Base-by-base conservation (phyloP, 2,888 invertebrate species). In the Pollenia amentaria region DNA sequence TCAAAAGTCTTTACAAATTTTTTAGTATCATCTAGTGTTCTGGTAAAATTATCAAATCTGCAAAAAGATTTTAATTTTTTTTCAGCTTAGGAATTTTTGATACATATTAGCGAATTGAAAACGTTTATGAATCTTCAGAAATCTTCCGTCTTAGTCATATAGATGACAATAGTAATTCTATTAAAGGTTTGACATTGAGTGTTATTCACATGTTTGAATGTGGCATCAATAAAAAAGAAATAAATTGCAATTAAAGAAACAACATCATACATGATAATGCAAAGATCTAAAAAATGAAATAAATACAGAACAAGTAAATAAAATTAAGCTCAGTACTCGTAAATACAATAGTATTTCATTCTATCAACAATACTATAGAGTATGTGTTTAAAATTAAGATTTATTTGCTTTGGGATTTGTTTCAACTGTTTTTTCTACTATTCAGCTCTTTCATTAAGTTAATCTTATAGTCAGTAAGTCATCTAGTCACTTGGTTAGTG, bases 181-280 rank as follows among this genome's bases (percentile, higher is more conserved):
- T 44, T 1, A 48, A 60, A 81, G 81, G 73, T 75, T 75, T 48
- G 65, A 65, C 81, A 57, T 21, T n/a, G 2, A 21, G 14, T 48
- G 48, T 46, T 67, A 57, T 48, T 46, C 16, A 57, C 55, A 42
- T 67, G 40, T 40, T 48, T 60, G n/a, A 48, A 40, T 57, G n/a
- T 72, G 38, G n/a, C 51, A 57, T 44, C 69, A 69, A 75, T 51
- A 16, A 81, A 51, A 75, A 44, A 57, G 12, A 73, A 44, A 79
- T 53, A 70, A 70, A 60, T 38, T 69, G 51, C 67, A 82, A 70
- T 62, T 62, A 76, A 76, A 70, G 42, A 60, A 64, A 77, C 44
- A 70, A 44, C 70, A 83, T 65, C 65, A 64, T 64, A 64, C 40
- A 40, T 77, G 82, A 64, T 77, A 77, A 64, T 69, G 76, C 46